A percentile compares a stretch with the other conserved stretches of the same genome.
Evolutionary conservation across 2,888 invertebrate genomes (phyloP).

Genomic region (Lypha dubia): DNA sequence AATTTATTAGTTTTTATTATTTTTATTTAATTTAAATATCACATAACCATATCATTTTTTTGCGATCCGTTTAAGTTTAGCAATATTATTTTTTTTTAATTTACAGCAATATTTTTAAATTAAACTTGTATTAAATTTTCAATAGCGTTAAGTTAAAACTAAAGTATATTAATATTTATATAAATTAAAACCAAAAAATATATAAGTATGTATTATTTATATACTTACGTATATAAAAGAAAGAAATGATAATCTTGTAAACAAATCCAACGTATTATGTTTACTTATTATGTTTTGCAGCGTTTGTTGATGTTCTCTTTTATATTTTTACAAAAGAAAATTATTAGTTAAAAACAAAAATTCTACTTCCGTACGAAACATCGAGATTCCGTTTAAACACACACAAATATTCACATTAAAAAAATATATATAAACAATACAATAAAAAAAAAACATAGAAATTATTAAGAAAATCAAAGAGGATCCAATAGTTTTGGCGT

Average conservation of each 20-base stretch:
- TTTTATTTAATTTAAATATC: slow-evolving; percentile 41
- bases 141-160: slow-evolving; percentile 40
- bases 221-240: slow-evolving; percentile 10
- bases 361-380: slow-evolving; percentile 79
- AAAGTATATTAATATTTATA: slow-evolving; percentile 42
- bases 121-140: slow-evolving; percentile 31
- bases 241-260: slow-evolving; percentile 39
- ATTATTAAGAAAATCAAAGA: slow-evolving; percentile 40
- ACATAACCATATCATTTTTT: slow-evolving; percentile 61
- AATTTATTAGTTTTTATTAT: slow-evolving; percentile 65
- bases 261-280: slow-evolving; percentile 23
- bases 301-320: slow-evolving; percentile 8
- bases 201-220: not conserved
- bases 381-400: slow-evolving; percentile 80
- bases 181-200: slow-evolving; percentile 22
- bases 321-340: slow-evolving; percentile 1
- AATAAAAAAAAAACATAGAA: slow-evolving; percentile 21
- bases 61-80: slow-evolving; percentile 45
- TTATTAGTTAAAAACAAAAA: slow-evolving; percentile 43
- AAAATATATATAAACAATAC: slow-evolving; percentile 12
- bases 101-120: slow-evolving; percentile 26
- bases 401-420: slow-evolving; percentile 60
- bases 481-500: slow-evolving; percentile 29
- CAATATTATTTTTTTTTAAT: slow-evolving; percentile 60
- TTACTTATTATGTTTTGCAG: slow-evolving; percentile 27